Base-by-base conservation (phyloP, 2,888 invertebrate species). In the Oithona nana region DNA sequence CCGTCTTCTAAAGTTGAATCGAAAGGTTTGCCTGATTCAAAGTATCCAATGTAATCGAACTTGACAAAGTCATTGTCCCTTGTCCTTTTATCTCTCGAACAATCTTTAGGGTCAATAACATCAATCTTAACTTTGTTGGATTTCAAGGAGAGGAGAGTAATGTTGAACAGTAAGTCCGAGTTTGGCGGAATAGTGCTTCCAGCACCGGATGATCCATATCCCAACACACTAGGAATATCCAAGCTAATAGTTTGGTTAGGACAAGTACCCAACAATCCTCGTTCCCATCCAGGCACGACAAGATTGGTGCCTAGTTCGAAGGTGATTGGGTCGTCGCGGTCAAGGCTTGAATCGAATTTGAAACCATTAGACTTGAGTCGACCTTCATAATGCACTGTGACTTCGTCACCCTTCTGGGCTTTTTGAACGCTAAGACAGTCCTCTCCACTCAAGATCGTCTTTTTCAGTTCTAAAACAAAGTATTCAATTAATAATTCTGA, bases 261-360 rank as follows among this genome's bases (percentile, higher is more conserved):
- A 66, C 74, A 75, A 71, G 73, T 73, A 31, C 70, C 73, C 28
- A 69, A 64, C n/a, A 75, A 66, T 1, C 75, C 75, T 61, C 71
- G 68, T 59, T 76, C 75, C 75, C 75, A 75, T 11, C 73, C 73
- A 63, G 70, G 69, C 63, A 75, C 74, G 26, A 75, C 74, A 64
- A 73, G 72, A 24, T 73, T 72, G 16, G 70, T 68, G 11, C 74
- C 74, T 11, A 74, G 66, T 65, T 73, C 72, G 67, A 75, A 74
- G 64, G 71, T 68, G 66, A 74, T 73, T 1, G 74, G 74, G 49
- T 71, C 61, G 1, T 63, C 64, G 20, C 65, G 65, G 39, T 60
- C 57, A 22, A 54, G 39, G 49, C 64, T 66, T 51, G 39, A 56
- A 29, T 50, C 50, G 30, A 63, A 59, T 30, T 49, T 51, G 49